Base-by-base conservation (phyloP, 2,113 vertebrate genomes). In the Plestiodon gilberti region DNA sequence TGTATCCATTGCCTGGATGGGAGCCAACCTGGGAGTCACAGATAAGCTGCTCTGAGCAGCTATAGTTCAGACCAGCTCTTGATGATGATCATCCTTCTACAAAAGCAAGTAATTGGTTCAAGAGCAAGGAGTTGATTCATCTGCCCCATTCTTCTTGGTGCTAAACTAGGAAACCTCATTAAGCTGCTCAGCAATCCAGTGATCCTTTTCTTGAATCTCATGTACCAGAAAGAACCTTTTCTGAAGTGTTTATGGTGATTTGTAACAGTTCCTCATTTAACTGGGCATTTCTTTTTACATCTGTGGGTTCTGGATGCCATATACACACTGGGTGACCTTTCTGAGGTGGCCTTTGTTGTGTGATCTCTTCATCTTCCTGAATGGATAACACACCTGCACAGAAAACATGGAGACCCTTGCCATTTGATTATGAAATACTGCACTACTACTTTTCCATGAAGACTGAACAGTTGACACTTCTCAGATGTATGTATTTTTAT, bases 181-280 rank as follows among this genome's bases (percentile, higher is more conserved):
- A 8, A 7, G 6, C 17, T 61, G 43, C 0, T 38, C 80, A 62
- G 67, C 52, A 3, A 1, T 52, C 57, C 70, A 1, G 25, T 48
- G 0, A 4, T 0, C 1, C 25, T 65, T 6, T 2, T 1, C 7
- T 33, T 40, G 0, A n/a, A n/a, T n/a, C 91, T 89, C 43, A 2
- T 87, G 87, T 89, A 69, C 3, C 52, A 92, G 91, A 88, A 86
- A 90, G 87, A 83, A 88, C 76, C 40, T 0, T n/a, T 33, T 35
- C 70, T 52, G 22, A 52, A 20, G 17, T 28, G 52, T 81, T 52
- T 55, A 38, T 7, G 20, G 22, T 43, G 20, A 74, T 25, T 23
- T 4, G 22, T 8, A 25, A 40, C 23, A 20, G 38, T 4, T 74
- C 6, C 52, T 55, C 6, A 55, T 55, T 55, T 55, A 55, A 55